Base-by-base conservation (phyloP, 2,888 invertebrate species). In the Cheiracanthium punctorium region DNA sequence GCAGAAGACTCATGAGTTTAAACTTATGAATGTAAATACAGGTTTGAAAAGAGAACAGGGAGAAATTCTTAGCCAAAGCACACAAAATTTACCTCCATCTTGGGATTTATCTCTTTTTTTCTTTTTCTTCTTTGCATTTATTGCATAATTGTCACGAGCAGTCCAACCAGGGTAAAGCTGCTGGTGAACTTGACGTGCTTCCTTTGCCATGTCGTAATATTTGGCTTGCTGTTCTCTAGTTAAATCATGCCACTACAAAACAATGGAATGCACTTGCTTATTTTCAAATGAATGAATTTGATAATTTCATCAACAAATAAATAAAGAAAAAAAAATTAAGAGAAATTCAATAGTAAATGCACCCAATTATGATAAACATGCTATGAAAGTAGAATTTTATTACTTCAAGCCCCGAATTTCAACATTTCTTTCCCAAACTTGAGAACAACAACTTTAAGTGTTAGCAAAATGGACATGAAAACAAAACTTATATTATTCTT, bases 91-190 rank as follows among this genome's bases (percentile, higher is more conserved):
- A 90, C 90, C 90, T 88, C 89, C 90, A 85, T 90, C 90, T 32
- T 86, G 74, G 84, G 91, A 91, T 89, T 92, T 91, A 94, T 97
- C 97, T 96, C 97, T 96, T 96, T 98, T 98, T 95, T 97, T 96
- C 96, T 98, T 98, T 96, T 99, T 99, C 96, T 99, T 99, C 95
- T 98, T 98, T 93, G 97, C 96, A 94, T 98, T 98, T 94, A 97
- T 96, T 94, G 98, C 98, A 94, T 99, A 99, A 96, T 99, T 99
- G 95, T 99, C 99, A 93, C 99, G 94, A 92, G 99, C 98, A 94
- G 97, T 97, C 99, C 99, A 99, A 93, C 98, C 98, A 91, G 99
- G 99, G 94, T 99, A 98, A 93, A 98, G 95, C 95, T 98, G 97
- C 95, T 98, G 96, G 94, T 99, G 99, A 91, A 98, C 95, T 94